phyloP scores from a whole-genome alignment of 2,797 vertebrate species.

The Masticophis lateralis region DNA sequence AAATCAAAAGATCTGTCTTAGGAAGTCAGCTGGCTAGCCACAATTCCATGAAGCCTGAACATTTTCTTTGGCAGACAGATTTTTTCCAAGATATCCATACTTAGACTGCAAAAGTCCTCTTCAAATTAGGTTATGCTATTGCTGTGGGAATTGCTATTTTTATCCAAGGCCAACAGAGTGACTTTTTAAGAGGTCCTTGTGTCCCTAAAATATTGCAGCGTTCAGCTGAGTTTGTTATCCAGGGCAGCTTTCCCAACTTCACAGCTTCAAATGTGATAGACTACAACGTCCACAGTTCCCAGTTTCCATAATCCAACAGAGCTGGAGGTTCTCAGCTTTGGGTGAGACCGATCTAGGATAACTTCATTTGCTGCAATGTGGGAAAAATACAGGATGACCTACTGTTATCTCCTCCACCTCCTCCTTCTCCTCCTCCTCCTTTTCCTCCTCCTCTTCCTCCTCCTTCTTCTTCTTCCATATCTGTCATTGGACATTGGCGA shows the following conservation, averaged over 20 bases:
- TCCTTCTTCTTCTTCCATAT: no score
- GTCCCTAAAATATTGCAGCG: not conserved
- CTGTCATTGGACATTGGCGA: no score
- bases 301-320: not conserved
- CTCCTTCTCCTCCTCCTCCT: no score
- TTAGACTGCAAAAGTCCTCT: not conserved
- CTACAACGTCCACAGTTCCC: not conserved
- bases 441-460: rapidly evolving
- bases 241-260: not conserved
- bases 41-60: not conserved
- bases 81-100: not conserved
- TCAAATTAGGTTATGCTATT: not conserved
- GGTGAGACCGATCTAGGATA: not conserved
- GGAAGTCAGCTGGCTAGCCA: not conserved
- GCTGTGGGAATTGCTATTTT: not conserved
- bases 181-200: not conserved
- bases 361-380: not conserved
- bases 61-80: not conserved
- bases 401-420: not conserved
- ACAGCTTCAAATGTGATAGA: not conserved
- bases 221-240: not conserved
- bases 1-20: not conserved
- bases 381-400: not conserved
- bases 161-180: not conserved
- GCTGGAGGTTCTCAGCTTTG: not conserved